Evolutionary conservation across 2,888 invertebrate genomes (phyloP), one percentile per base, ranked within the genome.

Genomic region (Alentia gelatinosa): DNA sequence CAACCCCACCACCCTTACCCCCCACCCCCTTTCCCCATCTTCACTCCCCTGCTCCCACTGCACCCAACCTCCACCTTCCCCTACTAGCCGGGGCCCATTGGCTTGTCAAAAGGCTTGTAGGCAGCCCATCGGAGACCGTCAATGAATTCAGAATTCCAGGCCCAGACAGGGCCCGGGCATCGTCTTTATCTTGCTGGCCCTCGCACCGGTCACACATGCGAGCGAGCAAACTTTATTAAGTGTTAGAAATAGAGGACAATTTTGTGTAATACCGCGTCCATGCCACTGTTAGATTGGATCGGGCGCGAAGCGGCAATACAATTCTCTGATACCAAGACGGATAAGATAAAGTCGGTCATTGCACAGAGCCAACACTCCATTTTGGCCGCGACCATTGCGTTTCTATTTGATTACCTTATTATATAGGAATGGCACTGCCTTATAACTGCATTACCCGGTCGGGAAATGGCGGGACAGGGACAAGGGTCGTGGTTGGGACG

Each of bases 201-300:
- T 30, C 47, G 86, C 30, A 86, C 86, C 50, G 86, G 86, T 86
- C 86, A 50, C 86, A 86, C 86, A 86, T 86, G 86, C 86, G 50
- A 86, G 47, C 86, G 86, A 47, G 86, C 86, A 86, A 86, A 86
- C 86, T 86, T 86, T 86, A 86, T 86, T 86, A 86, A 86, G 86
- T 86, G 86, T 86, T 86, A 86, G 86, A 86, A 86, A 86, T 86
- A 47, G 86, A 86, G 86, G 86, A 86, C 86, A 86, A 86, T 86
- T 86, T 86, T 30, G 86, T 86, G 86, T 86, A 86, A 42, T 47
- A 86, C 50, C 47, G 86, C 30, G 35, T 23, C 86, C 26, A 26
- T 47, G 86, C 47, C 86, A n/a, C n/a, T n/a, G 50, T n/a, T 23
- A 86, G 86, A 86, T 86, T 86, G 86, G 86, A 86, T 86, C 50